Base-by-base conservation (phyloP, 2,797 vertebrate genomes). In the Catamblyrhynchus diadema region DNA sequence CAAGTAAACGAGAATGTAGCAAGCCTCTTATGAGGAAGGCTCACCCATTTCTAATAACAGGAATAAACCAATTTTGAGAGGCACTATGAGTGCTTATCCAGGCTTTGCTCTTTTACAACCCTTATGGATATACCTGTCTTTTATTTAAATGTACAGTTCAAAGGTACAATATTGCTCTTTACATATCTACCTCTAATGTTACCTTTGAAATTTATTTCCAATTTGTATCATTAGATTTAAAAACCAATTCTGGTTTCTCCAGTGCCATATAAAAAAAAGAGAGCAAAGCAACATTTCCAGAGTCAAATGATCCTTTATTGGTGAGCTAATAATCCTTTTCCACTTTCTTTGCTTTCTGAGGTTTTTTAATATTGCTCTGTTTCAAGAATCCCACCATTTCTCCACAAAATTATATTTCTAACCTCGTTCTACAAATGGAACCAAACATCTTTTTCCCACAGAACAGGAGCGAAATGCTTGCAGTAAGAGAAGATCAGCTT, bases 131-230 rank as follows among this genome's bases (percentile, higher is more conserved):
- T 30, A 50, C 16, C 7, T 32, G 11, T 48, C 56, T 67, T 82
- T 71, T 91, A 45, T 33, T 17, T 64, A 69, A 86, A 90, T 7
- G 60, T 44, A 64, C 3, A 61, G 18, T 50, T 65, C 42, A 71
- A 62, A 86, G 32, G 19, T 25, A 17, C 35, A 70, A 50, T 12
- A 30, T 18, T 48, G 12, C 22, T 67, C 27, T 67, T 89, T 67
- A 73, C 65, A 41, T 37, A 86, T 20, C 10, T 33, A 33, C 17
- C 17, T 77, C 28, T 60, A 59, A 30, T 8, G 67, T 81, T 88
- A 66, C 12, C 8, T 62, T 91, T 75, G 47, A 72, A 78, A 94
- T 12, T 62, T 41, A 69, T 73, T 93, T 84, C 10, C 23, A 65
- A 48, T 56, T 75, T 35, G 13, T 66, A 30, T 44, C 1, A 27